Base-by-base conservation (phyloP, 2,888 invertebrate genomes). In the Cordylochernes scorpioides region DNA sequence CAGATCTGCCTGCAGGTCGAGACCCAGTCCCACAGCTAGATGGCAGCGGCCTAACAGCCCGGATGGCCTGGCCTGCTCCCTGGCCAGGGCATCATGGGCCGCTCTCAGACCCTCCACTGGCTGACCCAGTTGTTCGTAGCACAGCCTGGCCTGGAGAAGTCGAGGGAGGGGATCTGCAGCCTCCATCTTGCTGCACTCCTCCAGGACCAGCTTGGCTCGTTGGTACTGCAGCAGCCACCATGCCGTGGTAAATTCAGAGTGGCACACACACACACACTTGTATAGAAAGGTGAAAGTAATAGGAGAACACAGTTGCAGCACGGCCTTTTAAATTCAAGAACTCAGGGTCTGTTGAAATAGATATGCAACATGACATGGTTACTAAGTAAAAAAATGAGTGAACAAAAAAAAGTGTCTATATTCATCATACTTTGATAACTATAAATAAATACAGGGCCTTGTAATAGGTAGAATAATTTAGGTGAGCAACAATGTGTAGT, bases 21-120 rank as follows among this genome's bases (percentile, higher is more conserved):
- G 67, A 0, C 86, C 88, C 42, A 88, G 71, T 18, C 80, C 91
- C 34, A 72, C 61, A 48, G 74, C 71, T 7, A 91, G 62, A 47
- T 74, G 68, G 45, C 73, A 69, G 14, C 84, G 62, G 3, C 80
- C 70, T 21, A 70, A 55, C 46, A 75, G 53, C 15, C 38, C 36
- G 12, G 42, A 40, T 3, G 48, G 45, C 31, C 48, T 45, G 8
- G 43, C 39, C 10, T 45, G 42, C 10, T 45, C 44, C 10, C 44
- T 39, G 17, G 49, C 47, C 34, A 72, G 52, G 5, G 74, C 78
- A 44, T 64, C 61, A 39, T 68, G 59, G 39, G 72, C 67, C 62
- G 69, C 61, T 49, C 64, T 59, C 36, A 75, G 58, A 38, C 75
- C 71, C 48, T 72, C 69, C 44, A 65, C 62, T 46, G 68, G 57